phyloP scores from a whole-genome alignment of 2,888 invertebrate species.

The Acheta domesticus region DNA sequence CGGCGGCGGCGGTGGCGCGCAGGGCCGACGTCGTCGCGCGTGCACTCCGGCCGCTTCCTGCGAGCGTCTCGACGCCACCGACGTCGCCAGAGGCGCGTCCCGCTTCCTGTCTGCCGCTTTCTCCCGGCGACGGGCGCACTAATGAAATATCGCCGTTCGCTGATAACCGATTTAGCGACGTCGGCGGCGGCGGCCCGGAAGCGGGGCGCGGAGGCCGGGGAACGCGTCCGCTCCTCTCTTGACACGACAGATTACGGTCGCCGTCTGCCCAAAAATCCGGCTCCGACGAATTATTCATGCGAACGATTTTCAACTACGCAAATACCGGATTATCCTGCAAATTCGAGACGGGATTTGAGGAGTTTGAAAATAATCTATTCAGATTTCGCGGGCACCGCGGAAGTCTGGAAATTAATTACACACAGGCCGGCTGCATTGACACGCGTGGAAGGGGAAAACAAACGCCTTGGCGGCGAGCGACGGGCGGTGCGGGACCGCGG shows the following conservation, averaged over 20 bases:
- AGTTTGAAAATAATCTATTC: constrained; percentile 2
- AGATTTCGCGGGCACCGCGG: background rate
- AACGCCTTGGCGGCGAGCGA: background rate
- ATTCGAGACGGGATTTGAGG: background rate
- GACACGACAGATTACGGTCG: background rate
- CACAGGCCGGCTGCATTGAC: background rate
- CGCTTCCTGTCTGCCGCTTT: background rate
- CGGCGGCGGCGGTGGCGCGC: too few species aligned
- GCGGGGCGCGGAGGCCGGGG: too few species aligned
- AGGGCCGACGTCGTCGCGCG: too few species aligned
- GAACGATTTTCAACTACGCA: background rate
- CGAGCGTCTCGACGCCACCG: too few species aligned
- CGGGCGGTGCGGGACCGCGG: too few species aligned
- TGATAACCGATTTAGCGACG: background rate
- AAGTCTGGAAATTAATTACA: constrained; percentile 3
- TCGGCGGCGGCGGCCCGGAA: background rate
- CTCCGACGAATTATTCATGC: background rate
- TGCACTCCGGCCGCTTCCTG: too few species aligned
- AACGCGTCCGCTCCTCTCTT: background rate
- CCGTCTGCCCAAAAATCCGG: background rate
- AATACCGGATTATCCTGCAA: background rate
- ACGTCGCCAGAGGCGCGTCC: background rate
- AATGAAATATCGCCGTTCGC: constrained; percentile 5
- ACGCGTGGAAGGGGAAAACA: background rate
- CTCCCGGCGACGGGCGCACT: background rate